These are phyloP conservation scores for Brachionus plicatilis DNA, from an alignment of 1,140 invertebrate species.

Conservation along the genomic window DNA sequence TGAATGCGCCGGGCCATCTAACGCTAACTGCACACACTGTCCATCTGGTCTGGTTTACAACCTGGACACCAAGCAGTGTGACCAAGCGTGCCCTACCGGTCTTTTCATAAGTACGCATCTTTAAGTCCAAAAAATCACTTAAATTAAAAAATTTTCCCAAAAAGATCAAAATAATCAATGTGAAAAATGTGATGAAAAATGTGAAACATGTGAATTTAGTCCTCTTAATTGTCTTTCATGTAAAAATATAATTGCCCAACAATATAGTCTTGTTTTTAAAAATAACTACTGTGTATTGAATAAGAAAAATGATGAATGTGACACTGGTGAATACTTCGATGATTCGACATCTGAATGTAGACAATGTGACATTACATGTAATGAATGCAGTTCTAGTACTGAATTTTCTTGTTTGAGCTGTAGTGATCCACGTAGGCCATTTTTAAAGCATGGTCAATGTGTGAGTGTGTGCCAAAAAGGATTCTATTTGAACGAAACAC, in stretches of 20 bases:
- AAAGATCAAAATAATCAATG: slow-evolving; percentile 10
- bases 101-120: neutral
- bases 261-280: neutral
- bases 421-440: neutral
- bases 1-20: neutral
- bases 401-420: neutral
- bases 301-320: slow-evolving; percentile 22
- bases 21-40: neutral
- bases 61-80: neutral
- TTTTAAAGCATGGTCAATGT: slow-evolving; percentile 18
- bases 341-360: neutral
- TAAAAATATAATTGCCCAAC: neutral
- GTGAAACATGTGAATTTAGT: slow-evolving; percentile 19
- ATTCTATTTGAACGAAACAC: neutral
- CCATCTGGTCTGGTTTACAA: neutral
- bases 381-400: neutral
- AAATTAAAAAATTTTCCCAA: neutral
- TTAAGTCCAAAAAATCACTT: neutral
- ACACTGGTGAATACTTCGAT: neutral
- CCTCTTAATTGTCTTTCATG: slow-evolving; percentile 1
- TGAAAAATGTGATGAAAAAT: slow-evolving; percentile 22
- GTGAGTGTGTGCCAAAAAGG: neutral
- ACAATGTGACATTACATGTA: slow-evolving; percentile 30
- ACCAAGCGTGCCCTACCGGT: neutral
- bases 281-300: neutral